Evolutionary conservation across 2,797 vertebrate species (phyloP).

Genomic region (Prionace glauca): DNA sequence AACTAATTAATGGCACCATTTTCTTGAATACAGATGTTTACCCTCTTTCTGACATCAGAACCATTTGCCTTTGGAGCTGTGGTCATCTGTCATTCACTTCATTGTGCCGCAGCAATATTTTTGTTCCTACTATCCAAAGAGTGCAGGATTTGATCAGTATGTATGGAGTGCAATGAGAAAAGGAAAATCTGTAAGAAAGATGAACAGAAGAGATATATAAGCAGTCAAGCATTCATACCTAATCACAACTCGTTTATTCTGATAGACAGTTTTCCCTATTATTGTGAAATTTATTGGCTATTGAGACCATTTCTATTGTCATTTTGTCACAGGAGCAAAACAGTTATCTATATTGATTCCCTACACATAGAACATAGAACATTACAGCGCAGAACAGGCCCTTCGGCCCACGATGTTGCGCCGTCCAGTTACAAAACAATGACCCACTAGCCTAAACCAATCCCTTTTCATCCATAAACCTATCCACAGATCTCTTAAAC

Average conservation of each 20-base stretch:
- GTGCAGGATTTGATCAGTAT: slow-evolving; percentile 3
- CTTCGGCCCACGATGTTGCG: too few relatives aligned
- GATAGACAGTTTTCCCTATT: background rate
- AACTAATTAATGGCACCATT: background rate
- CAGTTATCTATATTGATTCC: background rate
- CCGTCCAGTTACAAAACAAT: too few relatives aligned
- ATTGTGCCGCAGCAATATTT: background rate
- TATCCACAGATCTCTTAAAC: too few relatives aligned
- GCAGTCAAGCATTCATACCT: background rate
- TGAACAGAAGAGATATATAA: background rate
- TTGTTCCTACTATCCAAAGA: background rate
- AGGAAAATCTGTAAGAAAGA: background rate
- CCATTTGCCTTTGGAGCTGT: background rate
- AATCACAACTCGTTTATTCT: background rate
- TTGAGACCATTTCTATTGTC: background rate
- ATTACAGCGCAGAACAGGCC: too few relatives aligned
- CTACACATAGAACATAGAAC: too few relatives aligned
- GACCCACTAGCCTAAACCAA: too few relatives aligned
- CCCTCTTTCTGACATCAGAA: background rate
- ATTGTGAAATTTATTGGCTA: background rate
- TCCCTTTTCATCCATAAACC: too few relatives aligned
- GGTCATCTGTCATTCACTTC: background rate
- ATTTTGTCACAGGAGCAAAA: background rate
- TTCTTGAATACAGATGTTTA: background rate
- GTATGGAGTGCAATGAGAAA: background rate